phyloP scores from a whole-genome alignment of 2,888 invertebrate species.

The Andrena minutula region DNA sequence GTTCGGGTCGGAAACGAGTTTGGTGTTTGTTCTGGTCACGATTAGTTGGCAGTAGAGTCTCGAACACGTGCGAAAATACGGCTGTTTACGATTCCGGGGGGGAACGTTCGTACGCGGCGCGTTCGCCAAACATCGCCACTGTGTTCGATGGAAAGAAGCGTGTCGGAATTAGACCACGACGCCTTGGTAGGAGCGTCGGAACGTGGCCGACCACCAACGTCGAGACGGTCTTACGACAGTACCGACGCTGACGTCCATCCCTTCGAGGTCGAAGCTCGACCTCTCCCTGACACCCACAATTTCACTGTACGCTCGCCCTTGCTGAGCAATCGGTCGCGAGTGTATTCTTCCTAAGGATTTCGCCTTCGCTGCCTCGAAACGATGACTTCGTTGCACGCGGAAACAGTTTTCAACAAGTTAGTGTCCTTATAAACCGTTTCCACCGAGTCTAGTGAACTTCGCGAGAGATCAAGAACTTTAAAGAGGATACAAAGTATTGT shows the following conservation, averaged over 20 bases:
- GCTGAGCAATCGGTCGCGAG: neutral
- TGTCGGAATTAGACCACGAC: constrained; percentile 71
- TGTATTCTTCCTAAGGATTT: neutral
- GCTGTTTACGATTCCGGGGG: constrained; percentile 6
- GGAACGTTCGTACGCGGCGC: constrained; percentile 1
- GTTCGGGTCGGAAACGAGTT: neutral
- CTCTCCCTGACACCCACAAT: neutral
- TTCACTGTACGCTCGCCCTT: neutral
- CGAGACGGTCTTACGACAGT: constrained; percentile 59
- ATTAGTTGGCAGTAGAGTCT: neutral
- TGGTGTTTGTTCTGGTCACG: neutral
- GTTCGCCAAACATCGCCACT: constrained; percentile 41
- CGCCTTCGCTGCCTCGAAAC: neutral
- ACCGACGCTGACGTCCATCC: constrained; percentile 64
- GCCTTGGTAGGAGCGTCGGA: constrained; percentile 61
- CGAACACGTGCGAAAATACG: constrained; percentile 24
- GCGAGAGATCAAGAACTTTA: too few species aligned
- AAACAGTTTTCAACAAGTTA: neutral
- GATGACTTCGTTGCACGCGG: neutral
- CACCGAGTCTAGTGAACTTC: neutral
- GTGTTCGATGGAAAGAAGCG: constrained; percentile 58
- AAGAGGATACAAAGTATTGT: too few species aligned
- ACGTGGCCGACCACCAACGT: constrained; percentile 50
- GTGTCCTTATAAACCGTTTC: neutral
- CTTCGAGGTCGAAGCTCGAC: constrained; percentile 48